Evolutionary conservation across 2,888 invertebrate species (phyloP).

Genomic region (Sericinus montela): DNA sequence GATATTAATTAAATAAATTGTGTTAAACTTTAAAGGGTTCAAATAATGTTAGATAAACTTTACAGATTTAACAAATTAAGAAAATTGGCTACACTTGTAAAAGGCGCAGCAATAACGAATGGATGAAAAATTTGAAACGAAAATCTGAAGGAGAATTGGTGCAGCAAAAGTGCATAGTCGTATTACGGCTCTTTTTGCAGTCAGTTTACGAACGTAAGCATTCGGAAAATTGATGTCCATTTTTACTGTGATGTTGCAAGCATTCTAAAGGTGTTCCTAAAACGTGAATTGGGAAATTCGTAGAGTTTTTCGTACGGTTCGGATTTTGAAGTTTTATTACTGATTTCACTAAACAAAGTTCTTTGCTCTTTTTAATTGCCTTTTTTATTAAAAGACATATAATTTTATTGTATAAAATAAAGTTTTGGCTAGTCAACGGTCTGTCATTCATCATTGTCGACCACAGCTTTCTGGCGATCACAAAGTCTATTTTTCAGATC

Average conservation of each 20-base stretch:
- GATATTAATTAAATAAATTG: too few relatives aligned
- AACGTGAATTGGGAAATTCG: slow-evolving; percentile 3
- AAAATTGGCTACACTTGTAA: slow-evolving; percentile 1
- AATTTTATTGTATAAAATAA: too few relatives aligned
- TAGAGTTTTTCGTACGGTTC: background rate
- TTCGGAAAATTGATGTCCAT: slow-evolving; percentile 16
- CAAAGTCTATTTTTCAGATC: too few relatives aligned
- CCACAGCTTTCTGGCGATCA: too few relatives aligned
- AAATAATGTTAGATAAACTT: too few relatives aligned
- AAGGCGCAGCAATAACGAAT: background rate
- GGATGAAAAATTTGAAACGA: background rate
- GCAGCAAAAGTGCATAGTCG: slow-evolving; percentile 6
- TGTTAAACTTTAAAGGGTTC: too few relatives aligned
- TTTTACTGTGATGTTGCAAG: slow-evolving; percentile 5
- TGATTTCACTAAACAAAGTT: too few relatives aligned
- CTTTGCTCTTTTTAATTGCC: too few relatives aligned
- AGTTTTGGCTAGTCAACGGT: too few relatives aligned
- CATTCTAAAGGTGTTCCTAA: background rate
- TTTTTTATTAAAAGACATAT: too few relatives aligned
- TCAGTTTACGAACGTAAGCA: slow-evolving; percentile 9
- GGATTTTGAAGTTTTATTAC: background rate
- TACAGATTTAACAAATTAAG: background rate
- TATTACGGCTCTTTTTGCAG: slow-evolving; percentile 6
- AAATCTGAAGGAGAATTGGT: background rate
- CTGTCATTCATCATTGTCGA: too few relatives aligned